These are phyloP conservation scores for Panthera tigris DNA, from an alignment of 2,113 vertebrate species.

Conservation along the genomic window DNA sequence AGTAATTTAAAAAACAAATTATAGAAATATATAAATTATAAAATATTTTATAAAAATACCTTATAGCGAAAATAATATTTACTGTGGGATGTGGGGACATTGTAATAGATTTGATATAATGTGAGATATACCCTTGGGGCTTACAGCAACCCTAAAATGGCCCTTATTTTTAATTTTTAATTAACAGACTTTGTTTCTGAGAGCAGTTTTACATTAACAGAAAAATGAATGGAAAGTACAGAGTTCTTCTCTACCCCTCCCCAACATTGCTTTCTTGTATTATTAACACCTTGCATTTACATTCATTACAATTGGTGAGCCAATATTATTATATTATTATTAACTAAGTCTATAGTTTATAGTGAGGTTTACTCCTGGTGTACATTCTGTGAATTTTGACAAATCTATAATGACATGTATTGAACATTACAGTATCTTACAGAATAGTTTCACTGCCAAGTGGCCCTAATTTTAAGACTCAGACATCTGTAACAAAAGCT, in stretches of 20 bases:
- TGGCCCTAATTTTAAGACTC: background rate
- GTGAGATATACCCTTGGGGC: background rate
- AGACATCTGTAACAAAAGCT: background rate
- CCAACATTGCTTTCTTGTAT: background rate
- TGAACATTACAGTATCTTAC: background rate
- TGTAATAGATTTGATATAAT: background rate
- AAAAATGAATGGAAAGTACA: background rate
- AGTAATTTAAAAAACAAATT: background rate
- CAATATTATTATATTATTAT: background rate
- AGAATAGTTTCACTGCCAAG: background rate
- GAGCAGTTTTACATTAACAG: background rate
- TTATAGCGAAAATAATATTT: background rate
- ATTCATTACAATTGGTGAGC: background rate
- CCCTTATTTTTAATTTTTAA: background rate
- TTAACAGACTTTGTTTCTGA: background rate
- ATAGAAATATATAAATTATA: background rate
- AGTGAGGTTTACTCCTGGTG: background rate
- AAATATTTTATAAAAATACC: background rate
- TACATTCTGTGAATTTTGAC: background rate
- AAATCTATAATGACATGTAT: background rate
- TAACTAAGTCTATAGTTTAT: background rate
- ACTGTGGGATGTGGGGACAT: background rate
- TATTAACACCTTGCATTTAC: background rate
- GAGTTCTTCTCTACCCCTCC: background rate
- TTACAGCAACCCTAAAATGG: background rate